These are phyloP conservation scores for Margaritifera margaritifera DNA, from an alignment of 2,888 invertebrate species.

Conservation along the genomic window DNA sequence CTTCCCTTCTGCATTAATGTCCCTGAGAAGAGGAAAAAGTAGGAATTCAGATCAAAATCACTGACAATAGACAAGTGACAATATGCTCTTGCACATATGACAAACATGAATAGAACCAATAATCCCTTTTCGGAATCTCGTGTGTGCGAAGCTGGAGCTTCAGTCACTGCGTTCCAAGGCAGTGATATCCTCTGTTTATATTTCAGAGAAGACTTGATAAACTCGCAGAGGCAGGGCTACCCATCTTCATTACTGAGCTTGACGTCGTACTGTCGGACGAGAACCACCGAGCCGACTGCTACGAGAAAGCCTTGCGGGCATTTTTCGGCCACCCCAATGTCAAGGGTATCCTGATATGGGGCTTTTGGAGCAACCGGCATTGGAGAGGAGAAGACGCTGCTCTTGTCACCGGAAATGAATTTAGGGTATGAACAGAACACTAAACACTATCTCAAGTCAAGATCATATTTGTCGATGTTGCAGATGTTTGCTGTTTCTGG, in stretches of 20 bases:
- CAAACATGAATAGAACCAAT: too few relatives aligned
- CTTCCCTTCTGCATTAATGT: too few relatives aligned
- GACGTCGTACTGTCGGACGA: constrained; percentile 30
- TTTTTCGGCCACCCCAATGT: constrained; percentile 36
- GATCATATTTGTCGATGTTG: too few relatives aligned
- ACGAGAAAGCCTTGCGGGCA: constrained; percentile 27
- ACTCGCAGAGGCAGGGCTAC: constrained; percentile 35
- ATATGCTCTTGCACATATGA: too few relatives aligned
- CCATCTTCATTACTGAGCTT: constrained; percentile 46
- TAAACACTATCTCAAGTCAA: too few relatives aligned
- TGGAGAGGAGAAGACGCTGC: constrained; percentile 13
- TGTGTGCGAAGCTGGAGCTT: too few relatives aligned
- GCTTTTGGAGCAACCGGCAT: constrained; percentile 27
- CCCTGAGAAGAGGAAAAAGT: too few relatives aligned
- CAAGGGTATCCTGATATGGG: constrained; percentile 35
- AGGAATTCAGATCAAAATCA: too few relatives aligned
- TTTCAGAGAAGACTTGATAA: constrained; percentile 35
- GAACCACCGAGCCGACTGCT: constrained; percentile 28
- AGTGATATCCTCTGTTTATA: too few relatives aligned
- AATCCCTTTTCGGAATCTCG: too few relatives aligned
- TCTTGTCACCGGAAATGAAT: constrained; percentile 22
- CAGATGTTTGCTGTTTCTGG: constrained; percentile 5
- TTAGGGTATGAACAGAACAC: constrained; percentile 11
- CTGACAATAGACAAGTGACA: too few relatives aligned
- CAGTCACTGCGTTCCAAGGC: too few relatives aligned